Evolutionary conservation across 1,140 invertebrate genomes (phyloP), one percentile per base, ranked within the genome.

Genomic region (Brachionus plicatilis): DNA sequence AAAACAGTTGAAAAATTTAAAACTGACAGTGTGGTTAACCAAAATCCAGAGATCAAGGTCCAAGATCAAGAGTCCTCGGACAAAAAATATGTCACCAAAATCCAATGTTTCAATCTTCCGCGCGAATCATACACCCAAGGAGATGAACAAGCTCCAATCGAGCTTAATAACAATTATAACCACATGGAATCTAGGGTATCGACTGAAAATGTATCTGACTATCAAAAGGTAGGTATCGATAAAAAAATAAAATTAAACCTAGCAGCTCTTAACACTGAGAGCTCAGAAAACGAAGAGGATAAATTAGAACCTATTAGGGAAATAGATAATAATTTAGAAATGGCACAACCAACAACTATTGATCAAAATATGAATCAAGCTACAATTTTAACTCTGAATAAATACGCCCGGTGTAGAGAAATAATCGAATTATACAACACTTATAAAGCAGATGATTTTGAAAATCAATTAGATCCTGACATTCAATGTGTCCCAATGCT

Each of bases 141-240:
- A 27, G 41, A 76, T 17, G 72, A 76, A 47, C 9, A 76, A 24
- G 24, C 20, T 24, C 1, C 41, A 47, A 47, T n/a, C 24, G 72
- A 47, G n/a, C 9, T 76, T 1, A 7, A 20, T 12, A 45, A 47
- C 8, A 20, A 20, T 9, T 47, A 27, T 24, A 47, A 43, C n/a
- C 41, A 47, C 5, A n/a, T 33, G 41, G 41, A 47, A 47, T 27
- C 43, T 24, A 47, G 27, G 12, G 33, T 29, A n/a, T 50, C 17
- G 17, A 29, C 6, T 14, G 72, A 76, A 50, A 76, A 24, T 9
- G 17, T 12, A 45, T 72, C 37, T 37, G 37, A 43, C 17, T 24
- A 76, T 24, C 17, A 27, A 76, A 76, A 76, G 72, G 72, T 76
- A 76, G 72, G 72, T 76, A 76, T 76, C 14, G 45, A 76, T 11